These are phyloP conservation scores for Amyelois transitella DNA, from an alignment of 1,140 invertebrate species.

Conservation along the genomic window DNA sequence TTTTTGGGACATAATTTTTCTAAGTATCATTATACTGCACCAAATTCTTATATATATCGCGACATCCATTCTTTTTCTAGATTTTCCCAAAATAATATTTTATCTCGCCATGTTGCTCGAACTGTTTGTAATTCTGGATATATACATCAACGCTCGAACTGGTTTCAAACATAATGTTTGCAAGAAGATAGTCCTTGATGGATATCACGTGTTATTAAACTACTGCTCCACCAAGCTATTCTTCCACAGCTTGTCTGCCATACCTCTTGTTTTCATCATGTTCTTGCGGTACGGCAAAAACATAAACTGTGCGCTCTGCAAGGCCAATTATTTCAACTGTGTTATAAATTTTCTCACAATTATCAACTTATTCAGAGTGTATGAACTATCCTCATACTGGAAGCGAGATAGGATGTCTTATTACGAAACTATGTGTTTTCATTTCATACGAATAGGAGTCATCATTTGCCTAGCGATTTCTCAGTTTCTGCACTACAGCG, in stretches of 20 bases:
- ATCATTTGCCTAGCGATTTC: background rate
- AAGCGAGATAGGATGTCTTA: slow-evolving; percentile 5
- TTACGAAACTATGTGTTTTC: background rate
- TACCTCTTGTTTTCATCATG: slow-evolving; percentile 28
- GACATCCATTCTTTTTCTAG: slow-evolving; percentile 18
- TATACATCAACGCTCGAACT: slow-evolving; percentile 27
- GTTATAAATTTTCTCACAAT: slow-evolving; percentile 20
- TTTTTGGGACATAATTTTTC: slow-evolving; percentile 24
- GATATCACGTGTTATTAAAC: slow-evolving; percentile 15
- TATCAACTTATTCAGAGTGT: slow-evolving; percentile 20
- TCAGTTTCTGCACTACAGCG: background rate
- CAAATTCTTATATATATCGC: slow-evolving; percentile 26
- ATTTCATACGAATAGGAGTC: background rate
- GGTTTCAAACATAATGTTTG: slow-evolving; percentile 23
- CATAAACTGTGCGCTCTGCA: slow-evolving; percentile 20
- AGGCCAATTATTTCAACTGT: slow-evolving; percentile 25
- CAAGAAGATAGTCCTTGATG: slow-evolving; percentile 22
- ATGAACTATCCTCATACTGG: slow-evolving; percentile 20
- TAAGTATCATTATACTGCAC: slow-evolving; percentile 16
- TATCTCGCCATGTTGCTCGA: slow-evolving; percentile 23
- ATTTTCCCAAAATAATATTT: slow-evolving; percentile 8
- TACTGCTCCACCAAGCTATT: slow-evolving; percentile 33
- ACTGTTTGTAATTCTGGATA: slow-evolving; percentile 20
- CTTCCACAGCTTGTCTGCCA: slow-evolving; percentile 20
- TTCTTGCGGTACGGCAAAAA: slow-evolving; percentile 27